Conservation (phyloP, 2,113 vertebrate genomes). For the Oxyura jamaicensis region DNA sequence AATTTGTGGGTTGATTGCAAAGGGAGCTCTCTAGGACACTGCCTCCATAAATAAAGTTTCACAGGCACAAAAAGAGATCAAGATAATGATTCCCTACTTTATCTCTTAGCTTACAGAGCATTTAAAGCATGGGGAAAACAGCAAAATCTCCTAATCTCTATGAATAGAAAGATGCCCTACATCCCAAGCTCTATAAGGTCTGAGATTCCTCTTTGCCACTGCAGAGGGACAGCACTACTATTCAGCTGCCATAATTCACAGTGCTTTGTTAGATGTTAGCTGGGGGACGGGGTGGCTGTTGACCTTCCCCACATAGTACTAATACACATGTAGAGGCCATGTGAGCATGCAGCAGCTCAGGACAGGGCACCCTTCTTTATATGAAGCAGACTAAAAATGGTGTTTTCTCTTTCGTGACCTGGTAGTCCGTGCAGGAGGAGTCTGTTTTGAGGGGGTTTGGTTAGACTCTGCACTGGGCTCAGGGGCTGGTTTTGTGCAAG, state of each 20-base stretch:
- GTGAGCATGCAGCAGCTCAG: background rate
- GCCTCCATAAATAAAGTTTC: background rate
- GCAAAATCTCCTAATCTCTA: background rate
- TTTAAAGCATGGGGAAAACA: background rate
- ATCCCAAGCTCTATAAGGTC: background rate
- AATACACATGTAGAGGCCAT: background rate
- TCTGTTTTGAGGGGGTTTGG: background rate
- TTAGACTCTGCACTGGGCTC: background rate
- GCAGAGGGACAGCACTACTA: background rate
- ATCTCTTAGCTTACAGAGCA: background rate
- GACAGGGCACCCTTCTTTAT: background rate
- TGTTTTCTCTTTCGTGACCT: slow-evolving; percentile 78
- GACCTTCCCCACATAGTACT: background rate
- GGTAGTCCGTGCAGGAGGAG: slow-evolving; percentile 41
- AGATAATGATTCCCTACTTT: background rate
- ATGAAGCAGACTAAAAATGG: slow-evolving; percentile 29
- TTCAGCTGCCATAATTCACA: background rate
- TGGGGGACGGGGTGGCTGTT: background rate
- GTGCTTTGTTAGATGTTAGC: background rate
- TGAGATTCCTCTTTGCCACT: background rate
- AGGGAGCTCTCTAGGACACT: background rate
- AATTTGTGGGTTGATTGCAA: background rate
- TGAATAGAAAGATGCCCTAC: background rate
- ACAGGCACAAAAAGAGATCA: background rate
- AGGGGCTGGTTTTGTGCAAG: background rate